Base-by-base conservation (phyloP, 2,888 invertebrate species). In the Caenorhabditis sulstoni region DNA sequence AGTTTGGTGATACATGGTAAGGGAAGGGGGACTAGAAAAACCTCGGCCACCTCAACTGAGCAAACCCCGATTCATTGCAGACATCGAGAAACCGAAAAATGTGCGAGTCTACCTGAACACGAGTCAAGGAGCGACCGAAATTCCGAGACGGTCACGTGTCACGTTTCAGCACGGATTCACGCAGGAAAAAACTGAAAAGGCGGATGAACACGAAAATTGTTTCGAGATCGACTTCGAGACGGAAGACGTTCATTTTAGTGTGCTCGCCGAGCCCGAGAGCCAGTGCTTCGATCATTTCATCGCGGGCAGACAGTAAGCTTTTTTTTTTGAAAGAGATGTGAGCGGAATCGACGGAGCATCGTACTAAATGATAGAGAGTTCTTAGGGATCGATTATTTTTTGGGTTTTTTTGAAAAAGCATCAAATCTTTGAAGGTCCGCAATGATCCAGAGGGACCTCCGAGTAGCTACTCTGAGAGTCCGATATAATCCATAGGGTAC, bases 261-360 rank as follows among this genome's bases (percentile, higher is more conserved):
- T 71, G 11, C 55, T 62, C 4, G 49, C 55, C 23, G 3, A 62
- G 1, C 47, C 61, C 8, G 62, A 64, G 29, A 64, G 29, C 41
- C 23, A 41, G 1, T 57, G 57, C n/a, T 71, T 47, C 37, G 71
- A 71, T 47, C 76, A 76, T 29, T 58, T 76, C 49, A 62, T 76
- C 22, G 23, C 67, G 1, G 35, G 62, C 1, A 39, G 57, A 29
- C 76, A 76, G 76, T 76, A 14, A 75, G 75, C 62, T 68, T 64
- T 52, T 39, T 2, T 7, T 3, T 7, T 29, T 7, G 29, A 7
- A 3, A 7, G 29, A 29, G 3, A n/a, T n/a, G n/a, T n/a, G n/a
- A 5, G 29, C 29, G 29, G 29, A 7, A 29, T 29, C 4, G 7
- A 7, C 7, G 29, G 29, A 29, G 29, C 29, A 29, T 29, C 29